Base-by-base conservation (phyloP, 1,140 invertebrate genomes). In the Zaprionus kolodkinae region DNA sequence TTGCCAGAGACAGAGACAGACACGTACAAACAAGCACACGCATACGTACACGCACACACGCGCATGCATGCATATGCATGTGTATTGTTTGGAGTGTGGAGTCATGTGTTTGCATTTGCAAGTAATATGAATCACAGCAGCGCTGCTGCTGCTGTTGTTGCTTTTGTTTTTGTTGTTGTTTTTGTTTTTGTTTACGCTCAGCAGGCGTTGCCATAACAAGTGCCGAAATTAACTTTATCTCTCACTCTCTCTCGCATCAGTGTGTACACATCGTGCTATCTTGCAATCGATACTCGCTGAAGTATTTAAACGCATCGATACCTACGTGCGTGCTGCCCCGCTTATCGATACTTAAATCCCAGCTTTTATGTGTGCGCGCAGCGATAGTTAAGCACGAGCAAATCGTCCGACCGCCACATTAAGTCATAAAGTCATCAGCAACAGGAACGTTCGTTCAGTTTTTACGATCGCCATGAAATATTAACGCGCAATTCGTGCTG, bases 401-500 rank as follows among this genome's bases (percentile, higher is more conserved):
- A 43, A 43, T 43, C n/a, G 45, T 15, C 15, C 45, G 17, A 11
- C 45, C 45, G 17, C 15, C 45, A 25, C 45, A 21, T 21, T 50
- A 50, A 50, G 11, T 9, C 45, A 50, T 12, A 50, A 50, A 50
- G 15, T 11, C 45, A 50, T 21, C 17, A 21, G 10, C 9, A 21
- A 48, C 27, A 40, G 38, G 9, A n/a, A 11, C 38, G 11, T 11
- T 0, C 15, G 17, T 48, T 17, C 15, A 11, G 45, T 11, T 50
- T 50, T 50, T 50, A 50, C 21, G 45, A 50, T 50, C 45, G 17
- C 45, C 45, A 17, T 50, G 15, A 50, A 50, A 50, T 25, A 50
- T 50, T 50, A 50, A 50, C 17, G 45, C 45, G 45, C 45, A 11
- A 11, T 50, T 50, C 45, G 45, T 50, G 45, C 45, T 12, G 45